phyloP scores from a whole-genome alignment of 2,888 invertebrate genomes.

The Caprella mutica region DNA sequence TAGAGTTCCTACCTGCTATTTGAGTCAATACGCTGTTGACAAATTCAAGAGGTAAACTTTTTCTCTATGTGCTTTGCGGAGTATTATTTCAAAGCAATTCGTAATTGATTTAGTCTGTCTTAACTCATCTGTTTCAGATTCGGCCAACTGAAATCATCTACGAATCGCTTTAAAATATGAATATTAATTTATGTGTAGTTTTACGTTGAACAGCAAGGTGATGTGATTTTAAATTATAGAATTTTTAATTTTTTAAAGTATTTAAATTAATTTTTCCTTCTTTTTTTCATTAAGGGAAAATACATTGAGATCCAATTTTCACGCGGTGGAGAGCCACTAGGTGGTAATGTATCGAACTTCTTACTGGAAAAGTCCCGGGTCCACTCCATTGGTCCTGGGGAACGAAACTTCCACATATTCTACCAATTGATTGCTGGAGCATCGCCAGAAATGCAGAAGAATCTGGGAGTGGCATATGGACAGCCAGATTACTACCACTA shows the following conservation, averaged over 20 bases:
- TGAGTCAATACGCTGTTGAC: neutral
- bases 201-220: too few species aligned
- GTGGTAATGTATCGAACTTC: conserved; percentile 58
- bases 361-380: conserved; percentile 58
- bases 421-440: conserved; percentile 50
- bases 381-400: conserved; percentile 49
- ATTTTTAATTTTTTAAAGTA: neutral
- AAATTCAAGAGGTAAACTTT: neutral
- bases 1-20: neutral
- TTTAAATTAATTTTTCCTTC: conserved; percentile 11
- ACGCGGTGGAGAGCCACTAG: conserved; percentile 54
- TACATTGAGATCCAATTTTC: conserved; percentile 59
- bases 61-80: neutral
- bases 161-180: too few species aligned
- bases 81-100: too few species aligned
- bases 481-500: conserved; percentile 52
- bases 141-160: too few species aligned
- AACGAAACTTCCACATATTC: conserved; percentile 57
- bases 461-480: conserved; percentile 49
- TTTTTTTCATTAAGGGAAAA: conserved; percentile 47
- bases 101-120: too few species aligned
- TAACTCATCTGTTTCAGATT: too few species aligned
- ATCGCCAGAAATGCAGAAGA: conserved; percentile 33
- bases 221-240: neutral
- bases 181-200: neutral